Percentiles rank a stretch among this genome's conserved stretches.
These are phyloP conservation scores for Mystacornis crossleyi DNA, from an alignment of 2,113 vertebrate genomes.

Conservation along the genomic window DNA sequence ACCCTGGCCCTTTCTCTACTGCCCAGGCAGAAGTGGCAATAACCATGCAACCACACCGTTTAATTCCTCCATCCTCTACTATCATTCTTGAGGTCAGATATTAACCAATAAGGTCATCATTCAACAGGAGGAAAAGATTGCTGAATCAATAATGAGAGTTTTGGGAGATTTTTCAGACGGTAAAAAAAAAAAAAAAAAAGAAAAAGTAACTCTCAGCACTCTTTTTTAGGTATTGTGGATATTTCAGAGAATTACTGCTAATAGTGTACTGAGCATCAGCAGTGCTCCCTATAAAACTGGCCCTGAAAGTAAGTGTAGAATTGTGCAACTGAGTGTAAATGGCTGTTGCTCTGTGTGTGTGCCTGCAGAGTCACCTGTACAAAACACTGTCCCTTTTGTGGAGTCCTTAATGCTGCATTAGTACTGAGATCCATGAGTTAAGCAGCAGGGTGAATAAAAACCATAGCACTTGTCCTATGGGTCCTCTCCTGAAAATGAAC, in stretches of 20 bases:
- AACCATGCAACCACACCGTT: background rate
- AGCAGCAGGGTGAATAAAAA: background rate
- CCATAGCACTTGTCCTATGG: background rate
- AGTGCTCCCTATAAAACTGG: background rate
- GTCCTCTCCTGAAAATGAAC: background rate
- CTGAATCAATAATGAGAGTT: background rate
- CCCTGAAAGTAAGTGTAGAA: background rate
- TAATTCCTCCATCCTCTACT: background rate
- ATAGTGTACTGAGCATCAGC: accelerated
- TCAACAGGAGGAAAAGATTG: background rate
- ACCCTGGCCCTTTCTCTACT: too few species aligned
- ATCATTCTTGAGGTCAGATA: background rate
- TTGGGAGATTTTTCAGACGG: background rate
- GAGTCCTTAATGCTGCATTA: background rate
- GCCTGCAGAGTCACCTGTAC: background rate
- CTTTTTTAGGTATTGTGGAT: background rate
- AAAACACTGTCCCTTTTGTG: background rate
- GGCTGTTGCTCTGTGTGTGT: background rate
- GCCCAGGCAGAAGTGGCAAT: background rate
- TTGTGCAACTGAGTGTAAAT: background rate
- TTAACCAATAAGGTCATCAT: background rate
- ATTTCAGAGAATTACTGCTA: background rate
- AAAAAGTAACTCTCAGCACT: background rate
- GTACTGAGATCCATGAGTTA: background rate
- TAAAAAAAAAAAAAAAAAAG: background rate